Base-by-base conservation (phyloP, 37 sponge, comb jelly and placozoan species). In the Sycon ciliatum region DNA sequence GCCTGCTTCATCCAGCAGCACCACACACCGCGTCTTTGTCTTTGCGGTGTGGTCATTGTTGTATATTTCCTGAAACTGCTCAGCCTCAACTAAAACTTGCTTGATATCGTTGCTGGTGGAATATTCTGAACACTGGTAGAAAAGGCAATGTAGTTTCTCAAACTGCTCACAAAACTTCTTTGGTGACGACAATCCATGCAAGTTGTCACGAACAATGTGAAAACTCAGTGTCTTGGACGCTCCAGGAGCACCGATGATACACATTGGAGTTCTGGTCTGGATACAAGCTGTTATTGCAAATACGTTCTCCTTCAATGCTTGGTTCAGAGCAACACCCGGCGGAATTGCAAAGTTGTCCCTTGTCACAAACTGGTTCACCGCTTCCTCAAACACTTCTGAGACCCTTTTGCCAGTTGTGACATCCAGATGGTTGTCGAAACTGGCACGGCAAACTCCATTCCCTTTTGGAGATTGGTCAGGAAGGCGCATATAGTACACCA, bases 1-100 rank as follows among this genome's bases (percentile, higher is more conserved):
- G 4, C 81, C 81, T 16, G 81, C 81, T 52, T 80, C 81, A 80
- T 80, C 81, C 74, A 80, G 74, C 34, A 76, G 74, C 75, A 80
- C 81, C 5, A 74, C 81, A 52, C 32, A 39, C 27, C 63, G 63
- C 7, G 63, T 60, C n/a, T n/a, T n/a, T n/a, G n/a, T n/a, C n/a
- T n/a, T n/a, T 18, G n/a, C n/a, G n/a, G 13, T 13, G 31, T 9
- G 11, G 9, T 60, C 63, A 7, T 28, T 7, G 63, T 22, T 24
- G 63, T 60, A 60, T 9, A 9, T 22, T 60, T 60, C 32, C 26
- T 60, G 63, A 60, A 11, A 24, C 16, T 60, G 7, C 9, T 11
- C 16, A 9, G 63, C 63, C 26, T 60, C 16, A 9, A 11, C 24
- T 22, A 60, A 60, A 22, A 18, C 9, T 22, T 60, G 7, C 63